Evolutionary conservation across 2,113 vertebrate species (phyloP), one percentile per base, ranked within the genome.

Genomic region (Ginglymostoma cirratum): DNA sequence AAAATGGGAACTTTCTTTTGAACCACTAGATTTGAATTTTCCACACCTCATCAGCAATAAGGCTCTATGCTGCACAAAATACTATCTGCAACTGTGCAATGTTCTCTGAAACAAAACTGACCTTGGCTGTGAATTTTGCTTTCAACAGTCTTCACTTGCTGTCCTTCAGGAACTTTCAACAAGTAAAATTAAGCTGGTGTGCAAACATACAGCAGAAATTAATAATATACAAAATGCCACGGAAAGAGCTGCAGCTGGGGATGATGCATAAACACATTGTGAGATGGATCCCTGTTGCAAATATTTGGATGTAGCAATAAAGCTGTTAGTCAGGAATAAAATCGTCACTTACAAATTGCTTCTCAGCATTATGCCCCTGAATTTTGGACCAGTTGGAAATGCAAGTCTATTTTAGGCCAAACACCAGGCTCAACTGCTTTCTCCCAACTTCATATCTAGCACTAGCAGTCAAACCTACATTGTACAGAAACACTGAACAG

Each of bases 151-250:
- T 83, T 19, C 80, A 83, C 0, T 21, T 42, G 98, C 98, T 23
- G 98, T 98, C 2, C 98, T 98, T 45, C 98, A 98, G 96, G 98
- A 98, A 95, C 97, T 98, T 5, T 97, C 97, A 96, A 98, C 98
- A 98, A 98, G 98, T 98, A 30, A 99, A 97, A 99, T 99, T 97
- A 99, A 99, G 86, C 97, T 99, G 95, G 99, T 99, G 96, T 99
- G 99, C 96, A 99, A 99, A 97, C 99, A 99, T 97, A 98, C 99
- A 97, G 98, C 99, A 34, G 99, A 99, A 92, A 98, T 99, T 83
- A 99, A 99, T 96, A 99, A 99, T 97, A 99, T 99, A 23, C 98
- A 99, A 45, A 99, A 99, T 97, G 99, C 99, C 0, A 99, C 99
- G 97, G 99, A 99, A 0, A 98, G 98, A 12, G 99, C 99, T 21